Evolutionary conservation across 2,113 vertebrate genomes (phyloP), one percentile per base, ranked within the genome.

Genomic region (Hemibagrus wyckioides): DNA sequence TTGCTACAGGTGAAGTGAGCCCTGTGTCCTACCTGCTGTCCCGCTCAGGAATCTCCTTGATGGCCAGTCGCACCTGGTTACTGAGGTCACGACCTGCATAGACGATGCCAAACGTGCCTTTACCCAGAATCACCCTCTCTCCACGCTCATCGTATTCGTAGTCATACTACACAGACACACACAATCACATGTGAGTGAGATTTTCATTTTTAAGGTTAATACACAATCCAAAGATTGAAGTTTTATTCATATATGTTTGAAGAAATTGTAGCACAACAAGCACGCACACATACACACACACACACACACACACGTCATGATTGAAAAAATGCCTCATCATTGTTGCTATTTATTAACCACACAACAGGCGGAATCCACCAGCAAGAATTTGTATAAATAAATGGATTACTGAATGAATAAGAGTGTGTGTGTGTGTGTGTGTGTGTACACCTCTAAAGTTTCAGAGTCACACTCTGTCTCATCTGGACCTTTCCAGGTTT

Each of bases 1-100:
- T n/a, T 48, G 50, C 17, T 71, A 28, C 41, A 1, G n/a, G 23
- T 71, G 25, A 54, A 41, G 59, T 7, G 15, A 33, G 10, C 54
- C 39, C 13, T 17, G 36, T 30, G 11, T 59, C 91, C 92, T 91
- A 99, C 98, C 98, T 97, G 96, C 97, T 98, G 87, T 99, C 98
- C 93, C 97, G 95, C 92, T 99, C 98, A 5, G 98, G 98, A 59
- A 99, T 99, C 93, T 99, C 98, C 90, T 99, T 99, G 92, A 99
- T 99, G 89, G 98, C 98, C 88, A 99, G 97, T 81, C 98, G 96
- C 91, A 99, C 98, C 94, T 99, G 98, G 94, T 99, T 99, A 95
- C 98, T 99, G 88, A 99, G 93, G 93, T 99, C 98, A 81, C 98
- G 95, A 87, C 98, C 98, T 0, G 98, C 98, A 14, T 99, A 99